Evolutionary conservation across 2,888 invertebrate genomes (phyloP).

Genomic region (Melangyna quadrimaculata): DNA sequence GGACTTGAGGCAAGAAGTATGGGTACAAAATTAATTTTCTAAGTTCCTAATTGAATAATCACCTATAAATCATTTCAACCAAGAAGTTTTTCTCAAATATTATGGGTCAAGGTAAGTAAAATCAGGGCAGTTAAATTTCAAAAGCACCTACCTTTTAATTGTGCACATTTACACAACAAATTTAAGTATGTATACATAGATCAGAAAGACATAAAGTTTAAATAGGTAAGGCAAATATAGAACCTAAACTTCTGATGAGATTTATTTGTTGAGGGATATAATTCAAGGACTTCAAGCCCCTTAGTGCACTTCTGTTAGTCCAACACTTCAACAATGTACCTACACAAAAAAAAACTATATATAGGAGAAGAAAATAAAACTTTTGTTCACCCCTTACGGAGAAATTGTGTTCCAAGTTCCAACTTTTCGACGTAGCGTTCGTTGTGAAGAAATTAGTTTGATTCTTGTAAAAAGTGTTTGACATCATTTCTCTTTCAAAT

Average conservation of each 20-base stretch:
- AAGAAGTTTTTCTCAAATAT: too few relatives aligned
- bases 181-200: not conserved
- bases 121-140: too few relatives aligned
- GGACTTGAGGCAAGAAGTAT: too few relatives aligned
- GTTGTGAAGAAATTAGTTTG: slow-evolving; percentile 21
- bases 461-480: slow-evolving; percentile 31
- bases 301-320: not conserved
- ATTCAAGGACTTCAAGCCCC: not conserved
- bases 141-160: too few relatives aligned
- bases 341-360: not conserved
- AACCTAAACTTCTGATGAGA: not conserved
- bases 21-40: too few relatives aligned
- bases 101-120: too few relatives aligned
- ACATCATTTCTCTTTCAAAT: slow-evolving; percentile 44
- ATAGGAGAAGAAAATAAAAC: not conserved
- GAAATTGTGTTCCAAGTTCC: slow-evolving; percentile 27
- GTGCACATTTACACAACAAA: too few relatives aligned
- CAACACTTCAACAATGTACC: not conserved
- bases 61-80: too few relatives aligned
- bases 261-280: not conserved
- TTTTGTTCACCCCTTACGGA: not conserved
- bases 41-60: too few relatives aligned
- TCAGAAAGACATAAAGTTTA: not conserved
- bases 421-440: slow-evolving; percentile 6
- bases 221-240: not conserved